Conservation (phyloP, 2,888 invertebrate genomes). For the Agonopterix subpropinquella region DNA sequence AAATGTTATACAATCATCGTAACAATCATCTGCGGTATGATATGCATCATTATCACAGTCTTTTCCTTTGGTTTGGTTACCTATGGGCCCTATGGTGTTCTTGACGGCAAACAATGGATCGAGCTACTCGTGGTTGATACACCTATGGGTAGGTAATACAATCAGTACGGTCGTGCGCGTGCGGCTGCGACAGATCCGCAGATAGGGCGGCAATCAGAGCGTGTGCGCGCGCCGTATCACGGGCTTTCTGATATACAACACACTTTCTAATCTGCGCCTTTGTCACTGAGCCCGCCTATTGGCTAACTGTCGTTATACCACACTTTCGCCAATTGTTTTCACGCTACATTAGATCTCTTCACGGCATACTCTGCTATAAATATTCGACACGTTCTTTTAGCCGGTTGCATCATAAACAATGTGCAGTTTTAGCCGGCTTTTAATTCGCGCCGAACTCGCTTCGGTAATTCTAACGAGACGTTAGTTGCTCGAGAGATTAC, state of each 20-base stretch:
- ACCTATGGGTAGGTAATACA: background rate
- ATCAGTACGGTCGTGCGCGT: slow-evolving; percentile 24
- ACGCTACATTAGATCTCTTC: slow-evolving; percentile 64
- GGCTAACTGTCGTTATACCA: slow-evolving; percentile 58
- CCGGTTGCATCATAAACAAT: slow-evolving; percentile 41
- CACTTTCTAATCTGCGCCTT: slow-evolving; percentile 74
- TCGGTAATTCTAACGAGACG: slow-evolving; percentile 3
- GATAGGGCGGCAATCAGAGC: slow-evolving; percentile 73
- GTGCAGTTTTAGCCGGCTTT: slow-evolving; percentile 8
- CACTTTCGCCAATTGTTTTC: slow-evolving; percentile 75
- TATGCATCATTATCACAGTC: slow-evolving; percentile 4
- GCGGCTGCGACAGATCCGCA: slow-evolving; percentile 59
- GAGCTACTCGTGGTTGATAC: background rate
- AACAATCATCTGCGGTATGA: slow-evolving; percentile 9
- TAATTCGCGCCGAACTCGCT: slow-evolving; percentile 4
- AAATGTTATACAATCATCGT: slow-evolving; percentile 12
- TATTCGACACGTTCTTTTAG: slow-evolving; percentile 40
- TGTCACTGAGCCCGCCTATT: slow-evolving; percentile 67
- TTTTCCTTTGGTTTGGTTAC: background rate
- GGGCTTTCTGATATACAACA: slow-evolving; percentile 66
- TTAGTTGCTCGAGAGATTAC: slow-evolving; percentile 10
- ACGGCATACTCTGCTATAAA: slow-evolving; percentile 48
- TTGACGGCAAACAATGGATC: too few species aligned
- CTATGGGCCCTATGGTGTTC: too few species aligned
- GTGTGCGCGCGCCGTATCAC: slow-evolving; percentile 61